Evolutionary conservation across 2,797 vertebrate genomes (phyloP), one percentile per base, ranked within the genome.

Genomic region (Sarcophilus harrisii): DNA sequence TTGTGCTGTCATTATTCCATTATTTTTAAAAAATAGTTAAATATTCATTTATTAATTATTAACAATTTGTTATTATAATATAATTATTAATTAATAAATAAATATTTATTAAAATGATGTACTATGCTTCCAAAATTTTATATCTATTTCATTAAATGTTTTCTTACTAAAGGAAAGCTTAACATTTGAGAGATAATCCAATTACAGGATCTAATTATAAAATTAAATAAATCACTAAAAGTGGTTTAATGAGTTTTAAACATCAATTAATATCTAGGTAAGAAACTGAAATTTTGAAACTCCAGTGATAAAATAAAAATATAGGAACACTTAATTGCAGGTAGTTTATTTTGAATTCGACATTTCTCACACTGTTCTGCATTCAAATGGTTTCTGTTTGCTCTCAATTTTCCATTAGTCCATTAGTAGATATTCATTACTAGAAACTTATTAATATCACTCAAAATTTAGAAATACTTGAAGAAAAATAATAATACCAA

Each of bases 151-250:
- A 97, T 96, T 14, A 90, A 96, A 96, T 92, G 49, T 66, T 96
- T 96, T 96, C 95, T 94, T 96, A 96, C 96, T 95, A 96, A 96
- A 96, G 90, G 89, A 62, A 93, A 95, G 94, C 55, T 94, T 92
- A 96, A 96, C 96, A 96, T 95, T 94, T 97, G 96, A 96, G 95
- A 96, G 96, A 96, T 97, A 96, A 94, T 94, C 94, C 96, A 97
- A 97, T 97, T 97, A 96, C 95, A 96, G 95, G 95, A 97, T 96
- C 92, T 97, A 97, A 97, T 97, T 96, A 95, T 93, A 96, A 95
- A 96, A 94, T 57, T 96, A 95, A 97, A 95, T 96, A 97, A 97
- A 96, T 97, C 96, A 96, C 96, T 57, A 96, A 97, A 66, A 90
- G 94, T 94, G 93, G 90, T 93, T 66, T 95, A 96, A 95, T 96